These are phyloP conservation scores for Hydrozoanthus tunicans DNA, from an alignment of 64 coral and sea anemone species.

Conservation along the genomic window DNA sequence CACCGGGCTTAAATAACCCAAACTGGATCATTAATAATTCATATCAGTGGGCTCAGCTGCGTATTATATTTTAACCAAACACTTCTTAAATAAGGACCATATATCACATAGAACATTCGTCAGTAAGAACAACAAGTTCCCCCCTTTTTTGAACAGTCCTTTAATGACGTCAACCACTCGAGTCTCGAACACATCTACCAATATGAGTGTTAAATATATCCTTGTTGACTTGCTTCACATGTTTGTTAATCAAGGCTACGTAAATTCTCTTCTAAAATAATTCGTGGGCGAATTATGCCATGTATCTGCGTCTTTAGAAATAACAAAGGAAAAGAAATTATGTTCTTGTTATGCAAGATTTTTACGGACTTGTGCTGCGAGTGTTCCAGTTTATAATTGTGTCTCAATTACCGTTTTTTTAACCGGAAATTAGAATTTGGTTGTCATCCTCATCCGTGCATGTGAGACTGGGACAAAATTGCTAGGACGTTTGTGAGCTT, in stretches of 20 bases:
- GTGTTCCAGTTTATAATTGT: too few species aligned
- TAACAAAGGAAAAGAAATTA: too few species aligned
- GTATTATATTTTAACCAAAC: not conserved
- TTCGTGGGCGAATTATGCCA: not conserved
- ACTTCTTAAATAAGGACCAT: slow-evolving; percentile 10
- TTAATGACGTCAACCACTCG: slow-evolving; percentile 15
- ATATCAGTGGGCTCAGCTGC: not conserved
- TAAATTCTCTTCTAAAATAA: not conserved
- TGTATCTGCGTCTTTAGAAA: too few species aligned
- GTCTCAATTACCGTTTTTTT: too few species aligned
- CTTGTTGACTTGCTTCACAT: not conserved
- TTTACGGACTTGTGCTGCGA: too few species aligned
- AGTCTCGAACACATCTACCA: not conserved
- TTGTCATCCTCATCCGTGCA: too few species aligned
- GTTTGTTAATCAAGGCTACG: not conserved
- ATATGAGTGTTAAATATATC: slow-evolving; percentile 6
- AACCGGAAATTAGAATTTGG: too few species aligned
- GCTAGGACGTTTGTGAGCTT: too few species aligned
- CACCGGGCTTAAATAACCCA: not conserved
- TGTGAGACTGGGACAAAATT: too few species aligned
- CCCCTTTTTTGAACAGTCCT: not conserved
- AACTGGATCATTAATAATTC: not conserved
- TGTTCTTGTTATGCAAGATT: too few species aligned
- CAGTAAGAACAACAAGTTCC: not conserved
- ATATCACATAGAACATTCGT: too few species aligned